Evolutionary conservation across 2,888 invertebrate species (phyloP), one percentile per base, ranked within the genome.

Genomic region (Herminia tarsipennalis): DNA sequence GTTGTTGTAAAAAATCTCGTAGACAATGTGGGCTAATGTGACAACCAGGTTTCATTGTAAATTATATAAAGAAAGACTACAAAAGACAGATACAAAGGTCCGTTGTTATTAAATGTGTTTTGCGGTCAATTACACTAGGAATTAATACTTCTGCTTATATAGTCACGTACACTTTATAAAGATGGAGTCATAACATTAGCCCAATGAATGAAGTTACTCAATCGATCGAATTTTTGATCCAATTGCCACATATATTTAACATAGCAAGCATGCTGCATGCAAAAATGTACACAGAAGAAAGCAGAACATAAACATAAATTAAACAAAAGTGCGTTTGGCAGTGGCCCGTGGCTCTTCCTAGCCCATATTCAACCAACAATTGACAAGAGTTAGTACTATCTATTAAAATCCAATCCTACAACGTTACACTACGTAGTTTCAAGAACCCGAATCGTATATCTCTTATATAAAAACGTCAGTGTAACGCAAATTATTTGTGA

Each of bases 281-380:
- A 47, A 17, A 12, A 25, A 29, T 12, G 10, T 9, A 20, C 27
- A 34, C 27, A 33, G 14, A 47, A 10, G 8, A 13, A 48, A 57
- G 44, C 25, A n/a, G n/a, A n/a, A n/a, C 27, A 16, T 17, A 9
- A 5, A 32, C 37, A 36, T 27, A 22, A 37, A 34, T n/a, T 38
- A 28, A 24, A 16, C 9, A 10, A 37, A 41, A 16, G 50, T 38
- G 55, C 64, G 28, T 41, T 50, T 54, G 60, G 50, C 50, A 60
- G 49, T 54, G 32, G 39, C 36, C 36, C 12, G 36, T 39, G 36
- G 37, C 29, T 54, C 29, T 28, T 12, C 20, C 4, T 18, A 21
- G 32, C 27, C 32, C 12, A 37, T 3, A 8, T 24, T 17, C 30
- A 34, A 21, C 9, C 16, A 12, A 12, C 12, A 30, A 48, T 33